phyloP scores from a whole-genome alignment of 2,888 invertebrate species.

The Watsonalla cultraria region DNA sequence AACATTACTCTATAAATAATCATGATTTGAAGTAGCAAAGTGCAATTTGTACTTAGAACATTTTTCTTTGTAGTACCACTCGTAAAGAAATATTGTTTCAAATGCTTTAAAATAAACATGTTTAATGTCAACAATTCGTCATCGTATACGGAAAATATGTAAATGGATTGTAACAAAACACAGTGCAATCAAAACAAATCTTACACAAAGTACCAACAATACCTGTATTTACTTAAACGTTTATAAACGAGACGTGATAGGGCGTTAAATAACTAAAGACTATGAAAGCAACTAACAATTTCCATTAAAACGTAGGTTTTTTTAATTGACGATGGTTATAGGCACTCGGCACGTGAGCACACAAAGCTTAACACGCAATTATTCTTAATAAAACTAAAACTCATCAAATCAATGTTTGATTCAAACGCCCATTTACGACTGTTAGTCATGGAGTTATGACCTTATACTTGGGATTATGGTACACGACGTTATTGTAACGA shows the following conservation, averaged over 20 bases:
- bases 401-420: conserved; percentile 23
- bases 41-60: too few relatives aligned
- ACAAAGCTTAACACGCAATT: conserved; percentile 7
- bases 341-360: conserved; percentile 18
- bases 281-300: conserved; percentile 17
- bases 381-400: conserved; percentile 9
- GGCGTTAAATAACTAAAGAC: conserved; percentile 15
- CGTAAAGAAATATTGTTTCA: too few relatives aligned
- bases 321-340: conserved; percentile 28
- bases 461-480: neutral
- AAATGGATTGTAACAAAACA: neutral
- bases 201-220: neutral
- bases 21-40: too few relatives aligned
- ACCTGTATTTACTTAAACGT: conserved; percentile 4
- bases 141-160: too few relatives aligned
- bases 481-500: neutral
- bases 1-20: too few relatives aligned
- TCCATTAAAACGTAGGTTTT: conserved; percentile 19
- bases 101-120: too few relatives aligned
- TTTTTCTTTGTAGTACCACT: too few relatives aligned
- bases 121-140: too few relatives aligned
- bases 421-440: conserved; percentile 17
- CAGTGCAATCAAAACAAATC: neutral
- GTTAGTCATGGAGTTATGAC: conserved; percentile 8
- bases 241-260: conserved; percentile 15